A percentile compares a stretch with the other conserved stretches of the same genome.
Evolutionary conservation across 2,113 vertebrate species (phyloP).

Genomic region (Variabilichromis moorii): DNA sequence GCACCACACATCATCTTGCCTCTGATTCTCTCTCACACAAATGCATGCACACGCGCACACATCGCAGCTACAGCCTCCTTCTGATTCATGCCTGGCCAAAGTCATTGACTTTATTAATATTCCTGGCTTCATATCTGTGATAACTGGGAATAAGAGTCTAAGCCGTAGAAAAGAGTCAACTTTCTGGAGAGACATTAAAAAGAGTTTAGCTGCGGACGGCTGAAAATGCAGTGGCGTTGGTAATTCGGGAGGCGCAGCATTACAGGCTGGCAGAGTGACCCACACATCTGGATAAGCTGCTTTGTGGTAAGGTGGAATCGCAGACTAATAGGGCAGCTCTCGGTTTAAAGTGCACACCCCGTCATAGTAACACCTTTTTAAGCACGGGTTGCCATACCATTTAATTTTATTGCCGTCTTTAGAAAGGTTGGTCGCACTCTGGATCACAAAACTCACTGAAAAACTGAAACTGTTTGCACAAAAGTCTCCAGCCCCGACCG

Average conservation of each 20-base stretch:
- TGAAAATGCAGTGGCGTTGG: slow-evolving; percentile 32
- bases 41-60: background rate
- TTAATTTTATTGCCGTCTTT: slow-evolving; percentile 45
- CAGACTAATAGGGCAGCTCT: slow-evolving; percentile 47
- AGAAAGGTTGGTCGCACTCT: background rate
- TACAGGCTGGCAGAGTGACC: slow-evolving; percentile 38
- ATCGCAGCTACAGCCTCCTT: slow-evolving; percentile 22
- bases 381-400: slow-evolving; percentile 15
- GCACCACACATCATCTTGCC: slow-evolving; percentile 41
- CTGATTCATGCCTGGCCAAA: slow-evolving; percentile 66
- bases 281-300: slow-evolving; percentile 60
- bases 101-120: slow-evolving; percentile 61
- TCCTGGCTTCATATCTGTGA: slow-evolving; percentile 55
- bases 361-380: slow-evolving; percentile 56
- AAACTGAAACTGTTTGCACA: slow-evolving; percentile 29
- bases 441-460: background rate
- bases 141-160: slow-evolving; percentile 25
- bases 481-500: background rate
- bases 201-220: background rate
- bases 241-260: slow-evolving; percentile 26
- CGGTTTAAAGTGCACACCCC: slow-evolving; percentile 39
- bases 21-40: slow-evolving; percentile 1
- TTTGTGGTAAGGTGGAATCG: slow-evolving; percentile 34
- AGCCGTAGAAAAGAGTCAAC: slow-evolving; percentile 19
- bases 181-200: slow-evolving; percentile 38